phyloP scores from a whole-genome alignment of 1,140 invertebrate genomes.

The Drosophila parabipectinata region DNA sequence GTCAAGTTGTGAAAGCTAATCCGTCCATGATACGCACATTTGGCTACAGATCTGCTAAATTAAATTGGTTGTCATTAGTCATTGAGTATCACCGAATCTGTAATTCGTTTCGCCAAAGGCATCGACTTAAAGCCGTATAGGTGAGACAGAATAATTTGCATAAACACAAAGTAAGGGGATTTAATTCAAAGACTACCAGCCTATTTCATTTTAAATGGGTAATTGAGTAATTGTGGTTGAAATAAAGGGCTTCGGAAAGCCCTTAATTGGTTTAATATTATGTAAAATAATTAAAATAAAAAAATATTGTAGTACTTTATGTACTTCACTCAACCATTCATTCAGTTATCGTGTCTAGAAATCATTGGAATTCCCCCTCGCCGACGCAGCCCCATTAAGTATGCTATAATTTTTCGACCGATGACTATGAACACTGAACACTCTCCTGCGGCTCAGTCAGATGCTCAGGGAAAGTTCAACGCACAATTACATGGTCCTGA shows the following conservation, averaged over 20 bases:
- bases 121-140: not conserved
- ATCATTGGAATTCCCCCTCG: not conserved
- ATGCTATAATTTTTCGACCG: conserved; percentile 46
- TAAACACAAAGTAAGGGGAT: not conserved
- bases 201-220: not conserved
- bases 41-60: conserved; percentile 1
- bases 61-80: conserved; percentile 25
- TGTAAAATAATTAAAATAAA: not conserved
- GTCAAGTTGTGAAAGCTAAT: conserved; percentile 17
- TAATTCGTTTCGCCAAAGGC: not conserved
- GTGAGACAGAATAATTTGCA: not conserved
- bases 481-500: conserved; percentile 46
- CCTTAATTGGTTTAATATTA: not conserved
- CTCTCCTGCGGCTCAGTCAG: conserved; percentile 19
- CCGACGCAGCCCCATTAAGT: conserved; percentile 36
- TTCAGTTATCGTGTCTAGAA: conserved; percentile 13
- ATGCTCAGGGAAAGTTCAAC: conserved; percentile 40
- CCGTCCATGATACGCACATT: not conserved
- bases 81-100: conserved; percentile 4
- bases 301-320: not conserved
- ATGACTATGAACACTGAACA: not conserved
- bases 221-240: not conserved
- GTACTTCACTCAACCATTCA: not conserved
- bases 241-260: not conserved
- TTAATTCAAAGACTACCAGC: no score